Conservation (phyloP, 2,888 invertebrate species). For the Erannis defoliaria region DNA sequence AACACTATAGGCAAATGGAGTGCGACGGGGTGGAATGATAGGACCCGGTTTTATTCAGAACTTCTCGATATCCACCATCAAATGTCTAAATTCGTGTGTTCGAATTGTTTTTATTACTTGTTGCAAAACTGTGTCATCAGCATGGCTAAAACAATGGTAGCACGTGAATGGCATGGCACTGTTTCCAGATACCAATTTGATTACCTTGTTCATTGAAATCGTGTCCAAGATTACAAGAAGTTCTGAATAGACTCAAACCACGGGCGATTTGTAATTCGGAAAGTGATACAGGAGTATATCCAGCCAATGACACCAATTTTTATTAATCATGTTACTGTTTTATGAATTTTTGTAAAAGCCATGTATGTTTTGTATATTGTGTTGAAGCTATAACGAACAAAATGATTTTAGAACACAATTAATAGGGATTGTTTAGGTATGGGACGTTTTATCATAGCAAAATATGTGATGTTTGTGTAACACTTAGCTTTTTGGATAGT, state of each 20-base stretch:
- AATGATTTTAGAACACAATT: constrained; percentile 8
- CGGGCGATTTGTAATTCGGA: constrained; percentile 24
- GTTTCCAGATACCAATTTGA: not conserved
- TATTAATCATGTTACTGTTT: not conserved
- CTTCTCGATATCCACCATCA: too few relatives aligned
- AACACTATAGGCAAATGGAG: not conserved
- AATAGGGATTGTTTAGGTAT: constrained; percentile 3
- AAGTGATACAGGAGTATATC: constrained; percentile 22
- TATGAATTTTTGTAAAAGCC: constrained; percentile 4
- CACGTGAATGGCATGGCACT: not conserved
- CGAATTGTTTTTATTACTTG: too few relatives aligned
- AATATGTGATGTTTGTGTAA: constrained; percentile 15
- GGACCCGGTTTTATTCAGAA: not conserved
- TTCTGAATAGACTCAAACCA: constrained; percentile 4
- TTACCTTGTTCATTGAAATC: not conserved
- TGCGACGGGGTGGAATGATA: not conserved
- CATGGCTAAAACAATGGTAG: not conserved
- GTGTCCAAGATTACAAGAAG: not conserved
- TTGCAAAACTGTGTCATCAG: too few relatives aligned
- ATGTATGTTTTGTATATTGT: constrained; percentile 10
- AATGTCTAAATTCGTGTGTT: too few relatives aligned
- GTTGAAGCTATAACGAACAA: constrained; percentile 14
- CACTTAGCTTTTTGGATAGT: constrained; percentile 8
- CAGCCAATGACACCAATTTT: constrained; percentile 23
- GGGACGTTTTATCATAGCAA: not conserved